These are phyloP conservation scores for Eudemis profundana DNA, from an alignment of 2,888 invertebrate species.

Conservation along the genomic window DNA sequence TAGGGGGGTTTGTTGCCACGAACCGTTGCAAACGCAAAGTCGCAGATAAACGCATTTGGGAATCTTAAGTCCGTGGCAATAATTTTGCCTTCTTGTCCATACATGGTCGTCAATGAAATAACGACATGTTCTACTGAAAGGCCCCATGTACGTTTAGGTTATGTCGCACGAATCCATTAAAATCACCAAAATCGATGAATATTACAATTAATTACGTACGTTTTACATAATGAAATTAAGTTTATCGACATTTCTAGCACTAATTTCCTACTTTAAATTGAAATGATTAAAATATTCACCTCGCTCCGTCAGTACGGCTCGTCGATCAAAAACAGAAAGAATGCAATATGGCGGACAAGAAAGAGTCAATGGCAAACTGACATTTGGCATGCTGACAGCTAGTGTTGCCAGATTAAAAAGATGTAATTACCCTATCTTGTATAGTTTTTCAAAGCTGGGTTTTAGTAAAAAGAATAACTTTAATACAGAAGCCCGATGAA, in stretches of 20 bases:
- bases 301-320: slow-evolving; percentile 65
- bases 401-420: slow-evolving; percentile 7
- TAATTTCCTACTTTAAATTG: slow-evolving; percentile 49
- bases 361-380: slow-evolving; percentile 14
- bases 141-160: slow-evolving; percentile 56
- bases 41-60: too few relatives aligned
- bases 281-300: slow-evolving; percentile 57
- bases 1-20: slow-evolving; percentile 66
- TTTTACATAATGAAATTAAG: background rate
- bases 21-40: slow-evolving; percentile 69
- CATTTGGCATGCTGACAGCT: background rate
- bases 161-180: slow-evolving; percentile 56
- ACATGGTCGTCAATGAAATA: slow-evolving; percentile 59
- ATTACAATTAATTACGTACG: slow-evolving; percentile 35
- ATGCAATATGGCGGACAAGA: slow-evolving; percentile 17
- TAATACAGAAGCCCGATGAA: too few relatives aligned
- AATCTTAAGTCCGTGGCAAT: slow-evolving; percentile 65
- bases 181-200: slow-evolving; percentile 53
- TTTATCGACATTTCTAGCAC: slow-evolving; percentile 30
- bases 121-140: slow-evolving; percentile 69
- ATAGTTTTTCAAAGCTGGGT: background rate
- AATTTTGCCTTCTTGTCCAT: slow-evolving; percentile 68
- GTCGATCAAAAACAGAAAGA: slow-evolving; percentile 63
- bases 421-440: background rate
- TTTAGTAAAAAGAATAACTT: background rate